Percentiles rank a stretch among this genome's conserved stretches.
These are phyloP conservation scores for Trichonephila clavata DNA, from an alignment of 1,140 invertebrate species.

Conservation along the genomic window DNA sequence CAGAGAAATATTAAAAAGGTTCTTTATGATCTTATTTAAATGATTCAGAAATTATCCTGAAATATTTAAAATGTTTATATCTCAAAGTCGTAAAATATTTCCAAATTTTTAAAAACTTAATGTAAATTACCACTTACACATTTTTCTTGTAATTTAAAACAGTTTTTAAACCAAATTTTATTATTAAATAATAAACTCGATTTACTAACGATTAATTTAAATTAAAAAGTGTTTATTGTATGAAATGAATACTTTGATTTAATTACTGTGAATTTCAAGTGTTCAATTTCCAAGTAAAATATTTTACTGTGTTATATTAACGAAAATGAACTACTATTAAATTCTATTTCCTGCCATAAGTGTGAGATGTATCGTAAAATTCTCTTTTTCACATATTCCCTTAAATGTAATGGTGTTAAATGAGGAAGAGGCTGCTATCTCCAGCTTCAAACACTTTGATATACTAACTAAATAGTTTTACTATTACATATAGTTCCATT, in stretches of 20 bases:
- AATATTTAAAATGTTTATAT: no score
- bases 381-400: not conserved
- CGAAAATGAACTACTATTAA: not conserved
- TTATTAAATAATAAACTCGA: no score
- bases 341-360: conserved; percentile 6
- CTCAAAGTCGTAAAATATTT: no score
- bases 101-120: no score
- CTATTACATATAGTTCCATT: not conserved
- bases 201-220: no score
- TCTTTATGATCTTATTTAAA: no score
- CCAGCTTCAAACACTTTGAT: not conserved
- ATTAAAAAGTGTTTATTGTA: not conserved
- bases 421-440: not conserved
- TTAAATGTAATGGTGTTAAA: not conserved
- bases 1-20: no score
- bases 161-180: no score
- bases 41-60: no score
- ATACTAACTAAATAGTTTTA: not conserved
- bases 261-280: not conserved
- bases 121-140: no score
- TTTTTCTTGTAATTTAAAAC: no score
- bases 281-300: not conserved
- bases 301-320: not conserved
- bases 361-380: not conserved
- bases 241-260: not conserved